Evolutionary conservation across 37 sponge, comb jelly and placozoan species (phyloP), one percentile per base, ranked within the genome.

Genomic region (Oopsacas minuta): DNA sequence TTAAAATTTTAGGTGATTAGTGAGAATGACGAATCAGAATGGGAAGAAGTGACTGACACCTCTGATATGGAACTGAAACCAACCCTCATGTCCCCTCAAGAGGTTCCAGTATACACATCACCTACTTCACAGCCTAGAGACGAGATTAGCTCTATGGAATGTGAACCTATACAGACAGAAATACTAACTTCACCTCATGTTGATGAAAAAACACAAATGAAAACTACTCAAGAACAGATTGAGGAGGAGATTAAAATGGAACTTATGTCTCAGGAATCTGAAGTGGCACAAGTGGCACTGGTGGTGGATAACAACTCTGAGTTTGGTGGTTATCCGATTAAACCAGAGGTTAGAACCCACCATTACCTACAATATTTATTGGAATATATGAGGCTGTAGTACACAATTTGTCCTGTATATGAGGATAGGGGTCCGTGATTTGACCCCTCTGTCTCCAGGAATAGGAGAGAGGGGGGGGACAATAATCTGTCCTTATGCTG

Each of bases 301-400:
- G 7, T 3, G 22, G 20, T 25, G 3, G 75, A 61, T 5, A n/a
- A 5, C 28, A 25, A 10, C 28, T n/a, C 75, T 3, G 28, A 61
- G 28, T 61, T 61, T n/a, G 75, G 75, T n/a, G 75, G 75, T 34
- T 61, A 61, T 12, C 75, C 75, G 30, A n/a, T 61, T n/a, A 61
- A 61, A 61, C 75, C 30, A 61, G 75, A 61, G 75, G 75, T 61
- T 5, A 61, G 12, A 42, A 42, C n/a, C n/a, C n/a, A n/a, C n/a
- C n/a, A n/a, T n/a, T n/a, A n/a, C n/a, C n/a, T n/a, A n/a, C n/a
- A n/a, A n/a, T n/a, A n/a, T n/a, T n/a, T n/a, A n/a, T n/a, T n/a
- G n/a, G n/a, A n/a, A n/a, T n/a, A n/a, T n/a, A n/a, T n/a, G n/a
- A n/a, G n/a, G n/a, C n/a, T n/a, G n/a, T n/a, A n/a, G n/a, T n/a